phyloP scores from a whole-genome alignment of 1,140 invertebrate genomes.

The Patella vulgata region DNA sequence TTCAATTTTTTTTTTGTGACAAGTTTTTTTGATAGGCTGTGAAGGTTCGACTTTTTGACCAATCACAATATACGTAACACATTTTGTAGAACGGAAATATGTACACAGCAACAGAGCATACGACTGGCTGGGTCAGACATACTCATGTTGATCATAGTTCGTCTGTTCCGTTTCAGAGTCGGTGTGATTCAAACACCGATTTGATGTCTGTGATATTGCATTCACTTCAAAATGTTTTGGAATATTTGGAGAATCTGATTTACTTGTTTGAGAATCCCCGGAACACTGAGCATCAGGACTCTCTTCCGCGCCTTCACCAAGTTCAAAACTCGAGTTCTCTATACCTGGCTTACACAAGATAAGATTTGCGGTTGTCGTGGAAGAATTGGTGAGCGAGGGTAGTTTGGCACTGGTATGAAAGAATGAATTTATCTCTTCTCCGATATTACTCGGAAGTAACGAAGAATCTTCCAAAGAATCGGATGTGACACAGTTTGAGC shows the following conservation, averaged over 20 bases:
- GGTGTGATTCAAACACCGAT: no score
- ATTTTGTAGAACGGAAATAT: no score
- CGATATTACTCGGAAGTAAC: no score
- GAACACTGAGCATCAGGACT: neutral
- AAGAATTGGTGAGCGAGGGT: neutral
- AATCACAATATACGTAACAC: no score
- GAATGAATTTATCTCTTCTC: neutral
- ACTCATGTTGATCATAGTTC: conserved; percentile 10
- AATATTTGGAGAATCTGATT: conserved; percentile 2
- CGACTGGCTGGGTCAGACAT: conserved; percentile 6
- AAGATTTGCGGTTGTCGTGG: conserved; percentile 1
- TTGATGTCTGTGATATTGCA: no score
- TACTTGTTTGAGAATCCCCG: neutral
- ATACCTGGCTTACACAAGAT: conserved; percentile 31
- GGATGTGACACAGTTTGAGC: conserved; percentile 12
- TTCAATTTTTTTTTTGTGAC: no score
- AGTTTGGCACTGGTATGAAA: neutral
- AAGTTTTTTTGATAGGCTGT: no score
- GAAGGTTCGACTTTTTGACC: no score
- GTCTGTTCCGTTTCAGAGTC: no score
- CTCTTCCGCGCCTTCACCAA: conserved; percentile 28
- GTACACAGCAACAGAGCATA: neutral
- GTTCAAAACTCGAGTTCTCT: conserved; percentile 45
- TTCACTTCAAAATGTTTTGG: no score
- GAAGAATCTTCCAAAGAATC: conserved; percentile 11